Percentiles rank a stretch among this genome's conserved stretches.
Evolutionary conservation across 2,888 invertebrate genomes (phyloP).

Genomic region (Phengaris arion): DNA sequence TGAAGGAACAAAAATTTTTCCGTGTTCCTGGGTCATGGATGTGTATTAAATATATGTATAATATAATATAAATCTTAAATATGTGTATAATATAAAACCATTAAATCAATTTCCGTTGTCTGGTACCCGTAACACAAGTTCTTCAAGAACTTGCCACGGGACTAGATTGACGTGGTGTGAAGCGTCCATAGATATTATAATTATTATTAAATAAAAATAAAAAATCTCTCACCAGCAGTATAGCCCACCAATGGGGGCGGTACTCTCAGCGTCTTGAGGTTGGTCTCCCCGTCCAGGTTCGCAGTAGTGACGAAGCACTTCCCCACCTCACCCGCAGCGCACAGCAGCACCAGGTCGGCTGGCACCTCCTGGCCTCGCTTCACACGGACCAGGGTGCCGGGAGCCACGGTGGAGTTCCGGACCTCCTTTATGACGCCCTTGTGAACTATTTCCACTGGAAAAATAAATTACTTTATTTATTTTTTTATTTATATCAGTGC

Average conservation of each 20-base stretch:
- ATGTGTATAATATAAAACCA: too few species aligned
- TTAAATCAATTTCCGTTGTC: too few species aligned
- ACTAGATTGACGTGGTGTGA: background rate
- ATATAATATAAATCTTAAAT: too few species aligned
- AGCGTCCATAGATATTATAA: background rate
- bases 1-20: too few species aligned
- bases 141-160: too few species aligned
- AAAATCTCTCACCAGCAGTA: slow-evolving; percentile 55
- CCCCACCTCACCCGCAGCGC: slow-evolving; percentile 83
- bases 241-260: slow-evolving; percentile 65
- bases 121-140: too few species aligned
- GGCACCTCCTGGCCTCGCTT: slow-evolving; percentile 87
- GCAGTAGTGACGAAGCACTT: slow-evolving; percentile 90
- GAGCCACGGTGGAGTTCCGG: slow-evolving; percentile 79
- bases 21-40: too few species aligned
- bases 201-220: background rate
- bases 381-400: slow-evolving; percentile 88
- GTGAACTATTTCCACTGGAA: slow-evolving; percentile 78
- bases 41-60: too few species aligned
- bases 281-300: slow-evolving; percentile 92
- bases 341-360: slow-evolving; percentile 87
- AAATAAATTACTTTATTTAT: slow-evolving; percentile 2
- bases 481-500: too few species aligned
- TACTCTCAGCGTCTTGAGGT: slow-evolving; percentile 82
- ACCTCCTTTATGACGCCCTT: slow-evolving; percentile 79